Conservation (phyloP, 2,888 invertebrate genomes). For the Sarcophaga carnaria region DNA sequence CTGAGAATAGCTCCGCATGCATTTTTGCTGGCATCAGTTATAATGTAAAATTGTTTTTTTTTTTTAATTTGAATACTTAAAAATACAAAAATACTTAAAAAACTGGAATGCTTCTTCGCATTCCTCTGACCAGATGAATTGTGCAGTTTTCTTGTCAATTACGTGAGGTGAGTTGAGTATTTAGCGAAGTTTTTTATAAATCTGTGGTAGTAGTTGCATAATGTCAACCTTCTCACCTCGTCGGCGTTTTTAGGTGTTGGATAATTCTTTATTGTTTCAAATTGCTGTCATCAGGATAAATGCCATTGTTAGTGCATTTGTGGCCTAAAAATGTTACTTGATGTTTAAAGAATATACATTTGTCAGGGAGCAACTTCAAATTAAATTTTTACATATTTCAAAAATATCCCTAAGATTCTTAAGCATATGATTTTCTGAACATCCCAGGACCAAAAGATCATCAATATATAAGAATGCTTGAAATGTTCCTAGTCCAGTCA, state of each 20-base stretch:
- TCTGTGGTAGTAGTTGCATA: no score
- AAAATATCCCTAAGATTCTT: not conserved
- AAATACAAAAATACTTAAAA: no score
- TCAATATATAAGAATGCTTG: slow-evolving; percentile 31
- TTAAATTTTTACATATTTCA: not conserved
- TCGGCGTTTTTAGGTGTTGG: no score
- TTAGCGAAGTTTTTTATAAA: no score
- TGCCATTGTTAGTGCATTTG: slow-evolving; percentile 1
- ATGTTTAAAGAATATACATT: not conserved
- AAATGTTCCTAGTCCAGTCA: slow-evolving; percentile 6
- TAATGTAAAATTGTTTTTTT: slow-evolving; percentile 54
- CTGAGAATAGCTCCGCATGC: slow-evolving; percentile 66
- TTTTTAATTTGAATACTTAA: no score
- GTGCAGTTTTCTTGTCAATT: no score
- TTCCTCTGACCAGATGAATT: no score
- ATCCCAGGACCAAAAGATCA: slow-evolving; percentile 2
- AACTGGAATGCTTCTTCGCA: no score
- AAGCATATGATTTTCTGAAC: slow-evolving; percentile 4
- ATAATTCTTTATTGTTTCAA: no score
- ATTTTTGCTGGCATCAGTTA: slow-evolving; percentile 66
- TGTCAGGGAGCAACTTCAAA: not conserved
- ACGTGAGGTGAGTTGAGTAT: no score
- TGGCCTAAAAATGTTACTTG: slow-evolving; percentile 1
- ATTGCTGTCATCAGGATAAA: not conserved
- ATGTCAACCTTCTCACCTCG: no score